These are phyloP conservation scores for Schizopygopsis pylzovi DNA, from an alignment of 2,797 vertebrate genomes.

Conservation along the genomic window DNA sequence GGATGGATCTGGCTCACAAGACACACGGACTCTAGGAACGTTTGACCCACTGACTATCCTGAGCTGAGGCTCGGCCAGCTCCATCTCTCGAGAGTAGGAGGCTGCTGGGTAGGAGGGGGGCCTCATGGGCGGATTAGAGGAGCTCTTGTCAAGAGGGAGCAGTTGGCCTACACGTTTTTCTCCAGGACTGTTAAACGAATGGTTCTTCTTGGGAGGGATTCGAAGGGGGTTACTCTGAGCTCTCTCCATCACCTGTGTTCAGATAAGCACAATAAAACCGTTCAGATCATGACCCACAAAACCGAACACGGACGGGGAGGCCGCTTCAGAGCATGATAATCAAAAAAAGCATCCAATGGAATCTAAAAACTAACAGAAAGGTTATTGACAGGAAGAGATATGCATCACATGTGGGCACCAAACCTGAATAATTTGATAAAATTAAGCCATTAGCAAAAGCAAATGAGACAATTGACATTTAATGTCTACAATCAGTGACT, in stretches of 20 bases:
- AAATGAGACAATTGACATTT: neutral
- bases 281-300: conserved; percentile 24
- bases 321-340: neutral
- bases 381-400: neutral
- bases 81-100: conserved; percentile 64
- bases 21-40: conserved; percentile 73
- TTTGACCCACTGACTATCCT: conserved; percentile 53
- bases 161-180: conserved; percentile 69
- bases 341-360: conserved; percentile 13
- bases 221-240: conserved; percentile 83
- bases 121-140: conserved; percentile 63
- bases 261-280: conserved; percentile 42
- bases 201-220: conserved; percentile 78
- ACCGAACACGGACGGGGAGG: neutral
- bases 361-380: conserved; percentile 17
- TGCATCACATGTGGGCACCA: neutral
- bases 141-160: conserved; percentile 67
- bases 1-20: conserved; percentile 65
- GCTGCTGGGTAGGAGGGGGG: conserved; percentile 75
- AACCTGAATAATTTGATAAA: neutral
- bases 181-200: conserved; percentile 70
- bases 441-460: neutral
- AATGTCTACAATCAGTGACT: neutral
- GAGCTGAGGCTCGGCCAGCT: conserved; percentile 50
- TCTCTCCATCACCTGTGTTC: conserved; percentile 77